These are phyloP conservation scores for Tetragnatha montana DNA, from an alignment of 2,888 invertebrate species.

Conservation along the genomic window DNA sequence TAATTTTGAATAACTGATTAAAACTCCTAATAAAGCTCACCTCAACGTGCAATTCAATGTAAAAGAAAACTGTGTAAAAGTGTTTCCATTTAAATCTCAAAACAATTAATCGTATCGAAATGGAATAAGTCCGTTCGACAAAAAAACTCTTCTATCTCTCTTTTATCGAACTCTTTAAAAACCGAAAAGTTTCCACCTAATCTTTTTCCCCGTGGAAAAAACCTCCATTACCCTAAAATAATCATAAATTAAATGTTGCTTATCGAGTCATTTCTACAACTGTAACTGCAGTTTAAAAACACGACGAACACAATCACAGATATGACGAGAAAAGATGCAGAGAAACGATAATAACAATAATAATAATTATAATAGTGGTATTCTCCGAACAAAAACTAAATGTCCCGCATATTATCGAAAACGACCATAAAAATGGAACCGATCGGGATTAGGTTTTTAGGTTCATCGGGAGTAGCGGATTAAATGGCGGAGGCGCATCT, in stretches of 20 bases:
- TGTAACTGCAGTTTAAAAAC: conserved; percentile 21
- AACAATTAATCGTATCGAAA: not conserved
- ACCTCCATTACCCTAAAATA: conserved; percentile 27
- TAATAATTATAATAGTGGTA: conserved; percentile 11
- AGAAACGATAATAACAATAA: conserved; percentile 3
- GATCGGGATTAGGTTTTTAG: conserved; percentile 40
- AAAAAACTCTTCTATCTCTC: not conserved
- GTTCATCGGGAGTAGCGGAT: conserved; percentile 11
- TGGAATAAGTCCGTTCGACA: not conserved
- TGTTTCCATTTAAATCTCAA: not conserved
- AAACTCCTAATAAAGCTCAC: too few species aligned
- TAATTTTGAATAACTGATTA: too few species aligned
- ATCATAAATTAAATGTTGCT: conserved; percentile 60
- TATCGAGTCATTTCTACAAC: conserved; percentile 28
- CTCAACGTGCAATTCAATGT: not conserved
- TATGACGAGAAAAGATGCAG: conserved; percentile 14
- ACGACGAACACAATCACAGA: conserved; percentile 12
- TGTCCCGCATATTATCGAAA: conserved; percentile 19
- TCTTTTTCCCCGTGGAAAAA: not conserved
- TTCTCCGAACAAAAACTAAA: not conserved
- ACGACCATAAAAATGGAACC: conserved; percentile 36
- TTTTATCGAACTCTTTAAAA: not conserved
- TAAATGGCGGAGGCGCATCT: conserved; percentile 29
- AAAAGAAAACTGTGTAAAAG: not conserved
- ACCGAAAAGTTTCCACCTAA: not conserved